Percentiles rank a stretch among this genome's conserved stretches.
These are phyloP conservation scores for Diploscapter pachys DNA, from an alignment of 1,140 invertebrate species.

Conservation along the genomic window DNA sequence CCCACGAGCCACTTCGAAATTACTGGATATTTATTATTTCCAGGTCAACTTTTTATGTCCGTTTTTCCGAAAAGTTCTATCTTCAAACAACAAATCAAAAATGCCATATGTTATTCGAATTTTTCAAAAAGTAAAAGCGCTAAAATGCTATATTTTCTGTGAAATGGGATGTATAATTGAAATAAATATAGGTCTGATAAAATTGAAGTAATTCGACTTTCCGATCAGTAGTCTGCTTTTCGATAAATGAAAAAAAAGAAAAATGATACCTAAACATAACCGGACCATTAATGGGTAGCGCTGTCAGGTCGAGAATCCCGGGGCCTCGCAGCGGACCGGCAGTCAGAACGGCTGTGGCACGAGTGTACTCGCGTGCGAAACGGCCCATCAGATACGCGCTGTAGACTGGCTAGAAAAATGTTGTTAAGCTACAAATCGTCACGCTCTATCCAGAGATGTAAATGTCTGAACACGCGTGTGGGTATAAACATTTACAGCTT, in stretches of 20 bases:
- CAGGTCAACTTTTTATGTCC: too few species aligned
- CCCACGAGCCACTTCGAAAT: conserved; percentile 51
- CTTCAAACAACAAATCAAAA: background rate
- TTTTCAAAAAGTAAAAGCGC: too few species aligned
- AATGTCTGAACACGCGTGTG: too few species aligned
- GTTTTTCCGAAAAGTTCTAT: too few species aligned
- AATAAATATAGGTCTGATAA: too few species aligned
- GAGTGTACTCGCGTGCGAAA: conserved; percentile 51
- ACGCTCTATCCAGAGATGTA: too few species aligned
- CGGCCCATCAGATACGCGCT: conserved; percentile 51
- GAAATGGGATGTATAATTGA: too few species aligned
- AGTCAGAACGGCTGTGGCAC: conserved; percentile 52
- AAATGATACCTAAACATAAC: conserved; percentile 45
- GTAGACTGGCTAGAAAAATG: conserved; percentile 50
- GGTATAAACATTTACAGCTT: too few species aligned
- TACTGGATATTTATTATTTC: too few species aligned
- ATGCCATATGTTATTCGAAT: background rate
- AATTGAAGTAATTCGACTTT: too few species aligned
- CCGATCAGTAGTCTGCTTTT: background rate
- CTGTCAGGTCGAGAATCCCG: conserved; percentile 55
- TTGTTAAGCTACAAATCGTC: too few species aligned
- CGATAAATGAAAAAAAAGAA: background rate
- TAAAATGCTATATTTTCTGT: too few species aligned
- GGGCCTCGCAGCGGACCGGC: conserved; percentile 51
- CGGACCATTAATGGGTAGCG: conserved; percentile 56